These are phyloP conservation scores for Eustalomyia histrio DNA, from an alignment of 2,888 invertebrate genomes.

Conservation along the genomic window DNA sequence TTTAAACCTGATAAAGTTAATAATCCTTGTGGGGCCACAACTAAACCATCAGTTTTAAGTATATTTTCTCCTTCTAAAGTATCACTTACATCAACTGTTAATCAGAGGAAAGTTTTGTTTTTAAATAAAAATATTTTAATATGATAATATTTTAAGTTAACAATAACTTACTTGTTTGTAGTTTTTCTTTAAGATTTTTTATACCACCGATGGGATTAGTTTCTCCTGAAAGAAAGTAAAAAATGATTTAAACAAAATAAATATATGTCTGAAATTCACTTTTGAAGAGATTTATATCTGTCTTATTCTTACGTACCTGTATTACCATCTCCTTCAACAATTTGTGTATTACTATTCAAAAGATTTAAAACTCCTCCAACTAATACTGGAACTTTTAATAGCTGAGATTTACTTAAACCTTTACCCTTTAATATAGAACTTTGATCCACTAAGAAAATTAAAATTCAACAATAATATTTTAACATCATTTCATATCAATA, in stretches of 20 bases:
- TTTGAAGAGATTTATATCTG: too few species aligned
- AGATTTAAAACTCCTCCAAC: background rate
- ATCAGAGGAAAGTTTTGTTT: too few species aligned
- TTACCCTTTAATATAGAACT: slow-evolving; percentile 2
- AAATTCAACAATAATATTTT: background rate
- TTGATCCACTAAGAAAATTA: slow-evolving; percentile 32
- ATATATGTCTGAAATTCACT: too few species aligned
- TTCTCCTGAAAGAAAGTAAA: background rate
- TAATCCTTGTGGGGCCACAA: background rate
- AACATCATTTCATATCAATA: background rate
- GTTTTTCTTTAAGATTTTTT: background rate
- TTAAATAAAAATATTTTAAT: background rate
- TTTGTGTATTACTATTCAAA: slow-evolving; percentile 10
- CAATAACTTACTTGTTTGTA: slow-evolving; percentile 25
- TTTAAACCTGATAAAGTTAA: background rate
- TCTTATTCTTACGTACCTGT: background rate
- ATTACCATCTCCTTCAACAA: background rate
- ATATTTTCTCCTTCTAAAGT: slow-evolving; percentile 9
- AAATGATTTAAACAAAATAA: too few species aligned
- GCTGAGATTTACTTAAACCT: background rate
- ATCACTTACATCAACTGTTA: slow-evolving; percentile 22
- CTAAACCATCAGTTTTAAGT: background rate
- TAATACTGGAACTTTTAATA: background rate
- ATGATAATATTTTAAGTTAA: background rate
- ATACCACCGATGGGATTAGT: background rate